Base-by-base conservation (phyloP, 2,113 vertebrate genomes). In the Dermatemys mawii region DNA sequence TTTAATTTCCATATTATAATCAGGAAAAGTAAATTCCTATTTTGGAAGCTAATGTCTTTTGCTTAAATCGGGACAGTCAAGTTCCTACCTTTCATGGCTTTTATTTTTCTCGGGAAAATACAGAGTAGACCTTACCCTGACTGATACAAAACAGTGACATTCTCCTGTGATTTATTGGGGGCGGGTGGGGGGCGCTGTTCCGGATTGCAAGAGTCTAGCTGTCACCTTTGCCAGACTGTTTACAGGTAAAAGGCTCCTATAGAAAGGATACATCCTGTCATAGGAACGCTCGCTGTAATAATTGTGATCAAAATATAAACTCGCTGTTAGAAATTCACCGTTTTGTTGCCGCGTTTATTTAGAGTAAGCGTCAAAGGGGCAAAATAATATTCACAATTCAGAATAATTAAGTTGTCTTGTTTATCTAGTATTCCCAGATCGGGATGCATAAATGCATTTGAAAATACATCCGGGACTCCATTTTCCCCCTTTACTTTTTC, bases 351-450 rank as follows among this genome's bases (percentile, higher is more conserved):
- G 35, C 81, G 87, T 24, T 70, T 79, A 80, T 53, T 87, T 85
- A 91, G 32, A 7, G 46, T 67, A 38, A 2, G 63, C 73, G 81
- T 48, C 84, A 80, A 81, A 94, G 86, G 84, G 22, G 13, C 46
- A 24, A n/a, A 78, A 53, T 70, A 88, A 54, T 89, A 89, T 75
- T 55, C 82, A 4, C 50, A 86, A 90, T 93, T 97, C 94, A 97
- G 80, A 75, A 44, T 13, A 75, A 24, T 75, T 41, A 75, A 44
- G 11, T 27, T 27, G 24, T 22, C 38, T 22, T 44, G 3, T 44
- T 76, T 76, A 7, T 44, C 73, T 46, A 27, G 11, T 41, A 46
- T 46, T 14, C 73, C 41, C 41, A 13, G 11, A 76, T 2, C 6
- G 24, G 73, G 12, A 78, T 79, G 82, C 82, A 80, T 78, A 80